Evolutionary conservation across 1,140 invertebrate genomes (phyloP).

Genomic region (Asobara japonica): DNA sequence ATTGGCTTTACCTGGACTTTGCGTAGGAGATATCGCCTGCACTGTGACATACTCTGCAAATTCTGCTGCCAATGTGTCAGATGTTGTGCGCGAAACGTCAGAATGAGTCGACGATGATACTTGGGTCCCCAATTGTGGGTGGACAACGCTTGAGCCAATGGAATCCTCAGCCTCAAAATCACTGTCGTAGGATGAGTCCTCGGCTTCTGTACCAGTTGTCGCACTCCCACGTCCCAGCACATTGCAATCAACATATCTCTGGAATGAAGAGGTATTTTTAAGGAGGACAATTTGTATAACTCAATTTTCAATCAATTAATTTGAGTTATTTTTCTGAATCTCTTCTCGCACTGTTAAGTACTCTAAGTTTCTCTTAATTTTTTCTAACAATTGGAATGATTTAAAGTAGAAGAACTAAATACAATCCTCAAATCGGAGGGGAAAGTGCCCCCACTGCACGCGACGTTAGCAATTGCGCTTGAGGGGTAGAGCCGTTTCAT

Average conservation of each 20-base stretch:
- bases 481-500: no score
- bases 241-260: slow-evolving; percentile 70
- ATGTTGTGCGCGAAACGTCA: slow-evolving; percentile 81
- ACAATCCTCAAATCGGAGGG: no score
- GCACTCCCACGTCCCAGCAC: slow-evolving; percentile 57
- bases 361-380: no score
- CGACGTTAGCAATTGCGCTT: no score
- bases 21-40: slow-evolving; percentile 48
- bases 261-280: slow-evolving; percentile 43
- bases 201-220: slow-evolving; percentile 67
- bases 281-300: no score
- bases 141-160: slow-evolving; percentile 49
- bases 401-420: no score
- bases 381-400: no score
- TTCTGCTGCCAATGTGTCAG: slow-evolving; percentile 85
- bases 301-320: no score
- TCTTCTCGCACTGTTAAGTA: no score
- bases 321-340: no score
- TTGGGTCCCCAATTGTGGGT: slow-evolving; percentile 54
- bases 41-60: slow-evolving; percentile 83
- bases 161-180: slow-evolving; percentile 79
- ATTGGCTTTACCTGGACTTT: slow-evolving; percentile 46
- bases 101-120: slow-evolving; percentile 70
- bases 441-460: no score
- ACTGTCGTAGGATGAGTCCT: slow-evolving; percentile 89